A percentile compares a stretch with the other conserved stretches of the same genome.
phyloP scores from a whole-genome alignment of 2,113 vertebrate genomes.

The Corythaeola cristata region DNA sequence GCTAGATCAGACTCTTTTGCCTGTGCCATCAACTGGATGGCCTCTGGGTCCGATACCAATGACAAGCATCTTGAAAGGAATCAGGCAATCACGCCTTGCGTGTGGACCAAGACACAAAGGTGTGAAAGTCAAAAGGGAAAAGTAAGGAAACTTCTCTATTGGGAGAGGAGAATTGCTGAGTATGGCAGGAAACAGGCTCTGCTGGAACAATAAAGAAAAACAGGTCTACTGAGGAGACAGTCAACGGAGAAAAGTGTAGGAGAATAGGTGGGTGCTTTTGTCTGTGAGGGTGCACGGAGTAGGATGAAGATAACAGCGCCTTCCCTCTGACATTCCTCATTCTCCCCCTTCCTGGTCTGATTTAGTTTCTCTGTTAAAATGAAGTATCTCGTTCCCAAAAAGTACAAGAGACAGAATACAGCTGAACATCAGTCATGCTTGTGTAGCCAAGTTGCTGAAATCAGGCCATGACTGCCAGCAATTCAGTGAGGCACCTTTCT shows the following conservation, averaged over 20 bases:
- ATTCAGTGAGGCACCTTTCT: neutral
- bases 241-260: neutral
- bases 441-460: neutral
- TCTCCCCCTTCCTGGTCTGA: neutral
- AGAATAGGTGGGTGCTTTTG: neutral
- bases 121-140: neutral
- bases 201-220: neutral
- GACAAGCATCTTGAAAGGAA: neutral
- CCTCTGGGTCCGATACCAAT: rapidly evolving
- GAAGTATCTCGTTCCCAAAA: neutral
- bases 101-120: neutral
- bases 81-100: rapidly evolving
- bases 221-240: neutral
- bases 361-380: neutral
- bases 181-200: neutral
- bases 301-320: neutral
- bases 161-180: neutral
- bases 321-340: neutral
- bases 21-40: neutral
- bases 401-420: neutral
- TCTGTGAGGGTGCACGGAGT: neutral
- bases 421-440: neutral
- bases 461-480: neutral
- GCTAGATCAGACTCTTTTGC: neutral
- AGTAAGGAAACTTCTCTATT: neutral